Evolutionary conservation across 2,888 invertebrate species (phyloP).

Genomic region (Macaria liturata): DNA sequence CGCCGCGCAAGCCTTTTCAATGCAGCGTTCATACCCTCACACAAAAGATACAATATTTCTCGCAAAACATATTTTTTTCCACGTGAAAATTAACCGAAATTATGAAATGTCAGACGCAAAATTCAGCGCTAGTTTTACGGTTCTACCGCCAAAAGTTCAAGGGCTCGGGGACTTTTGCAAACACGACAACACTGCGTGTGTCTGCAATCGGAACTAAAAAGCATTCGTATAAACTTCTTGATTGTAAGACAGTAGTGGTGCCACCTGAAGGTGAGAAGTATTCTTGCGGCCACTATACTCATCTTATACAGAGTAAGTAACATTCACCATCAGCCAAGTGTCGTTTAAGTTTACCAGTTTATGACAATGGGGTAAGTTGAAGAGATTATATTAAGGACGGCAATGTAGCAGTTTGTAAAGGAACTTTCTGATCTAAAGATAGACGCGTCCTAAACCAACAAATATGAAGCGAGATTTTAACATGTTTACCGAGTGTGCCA

Average conservation of each 20-base stretch:
- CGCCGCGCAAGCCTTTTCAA: conserved; percentile 60
- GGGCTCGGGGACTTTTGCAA: background rate
- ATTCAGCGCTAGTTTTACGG: background rate
- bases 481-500: conserved; percentile 27
- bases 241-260: too few species aligned
- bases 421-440: conserved; percentile 30
- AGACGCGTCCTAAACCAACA: conserved; percentile 35
- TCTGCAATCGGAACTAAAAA: too few species aligned
- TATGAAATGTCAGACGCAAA: background rate
- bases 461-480: conserved; percentile 27
- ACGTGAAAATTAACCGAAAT: background rate
- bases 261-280: too few species aligned
- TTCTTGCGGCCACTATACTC: background rate
- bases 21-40: conserved; percentile 38
- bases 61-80: conserved; percentile 20
- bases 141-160: background rate
- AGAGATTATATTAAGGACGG: conserved; percentile 24
- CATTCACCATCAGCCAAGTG: conserved; percentile 18
- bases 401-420: conserved; percentile 23
- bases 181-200: too few species aligned
- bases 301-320: conserved; percentile 9
- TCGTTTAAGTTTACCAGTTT: conserved; percentile 27
- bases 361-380: conserved; percentile 28
- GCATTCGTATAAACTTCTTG: too few species aligned
- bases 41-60: conserved; percentile 32